Evolutionary conservation across 2,113 vertebrate genomes (phyloP), one percentile per base, ranked within the genome.

Genomic region (Zapus hudsonius): DNA sequence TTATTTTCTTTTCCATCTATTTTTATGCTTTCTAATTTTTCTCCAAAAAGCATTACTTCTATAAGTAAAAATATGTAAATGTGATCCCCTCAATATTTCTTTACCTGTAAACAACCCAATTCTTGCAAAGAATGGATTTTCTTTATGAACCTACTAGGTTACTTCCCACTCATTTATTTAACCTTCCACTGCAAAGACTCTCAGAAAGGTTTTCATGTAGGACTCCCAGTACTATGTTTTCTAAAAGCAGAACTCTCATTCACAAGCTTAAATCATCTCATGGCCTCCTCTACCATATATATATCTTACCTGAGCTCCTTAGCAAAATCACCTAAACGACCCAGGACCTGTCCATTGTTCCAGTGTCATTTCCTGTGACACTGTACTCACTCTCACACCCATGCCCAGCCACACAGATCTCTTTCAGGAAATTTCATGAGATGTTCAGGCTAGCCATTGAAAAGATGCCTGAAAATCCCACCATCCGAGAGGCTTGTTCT

Each of bases 11-110:
- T 73, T 72, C 59, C 7, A 69, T 44, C 74, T 79, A 44, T 52
- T 89, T 87, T 72, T 79, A n/a, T 19, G 88, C 85, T 91, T 89
- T 72, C 55, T 33, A 94, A 80, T 79, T 83, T 75, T 59, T 84
- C 22, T 55, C 10, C 81, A 52, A 13, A 82, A 85, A 82, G 13
- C 13, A 89, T 38, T 78, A 82, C 4, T 76, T 89, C 82, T 20
- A 76, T 23, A 79, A 94, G 78, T 86, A 40, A 17, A 31, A 40
- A 82, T 59, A 74, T 81, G 90, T 66, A 6, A 57, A 70, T 66
- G 76, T 20, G 7, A 84, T 31, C 19, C 20, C 42, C 36, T 74
- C 52, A 80, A 80, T 70, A 66, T 70, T 92, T 92, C 12, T 10
- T 57, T 70, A 81, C 38, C 38, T 47, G 29, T 61, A 79, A 63